Evolutionary conservation across 1,140 invertebrate genomes (phyloP), one percentile per base, ranked within the genome.

Genomic region (Dendroctonus ponderosae): DNA sequence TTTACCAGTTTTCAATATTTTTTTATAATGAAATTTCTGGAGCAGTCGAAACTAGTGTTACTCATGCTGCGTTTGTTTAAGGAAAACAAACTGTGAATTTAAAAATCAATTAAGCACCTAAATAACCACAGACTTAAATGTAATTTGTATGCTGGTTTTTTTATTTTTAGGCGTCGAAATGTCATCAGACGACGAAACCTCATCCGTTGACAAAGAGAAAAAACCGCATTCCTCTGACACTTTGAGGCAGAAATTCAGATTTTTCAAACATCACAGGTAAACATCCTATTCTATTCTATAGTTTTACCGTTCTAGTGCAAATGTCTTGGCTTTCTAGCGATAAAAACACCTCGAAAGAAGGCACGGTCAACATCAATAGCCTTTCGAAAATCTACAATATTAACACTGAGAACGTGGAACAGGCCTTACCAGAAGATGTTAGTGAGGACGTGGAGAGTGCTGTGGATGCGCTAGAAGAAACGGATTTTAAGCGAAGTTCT

Each of bases 361-460:
- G 74, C 39, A 70, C 67, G 0, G 51, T 76, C 7, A 69, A 54
- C 44, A 58, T 69, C 5, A 68, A 64, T 12, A 67, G 64, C 54
- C 54, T 77, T n/a, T 67, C 68, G 15, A 73, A 74, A 62, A 52
- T 78, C 7, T 74, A 75, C 56, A 76, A 80, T 53, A 68, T 77
- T 6, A 82, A 77, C 41, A 62, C 67, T 8, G 72, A 74, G 56
- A 69, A 67, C 38, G 60, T 66, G 9, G 69, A 72, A 43, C 71
- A 75, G 48, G 68, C 68, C n/a, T 48, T 72, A 7, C 66, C 71
- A 0, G 71, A 76, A 58, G 59, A 74, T 44, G 26, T 26, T 26
- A 62, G 50, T 40, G 79, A 82, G 3, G 81, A 80, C 37, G 77
- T 85, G 9, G 84, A 85, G 69, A 82, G 80, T 66, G 84, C 81